Conservation (phyloP, 2,113 vertebrate species). For the Ursus arctos region DNA sequence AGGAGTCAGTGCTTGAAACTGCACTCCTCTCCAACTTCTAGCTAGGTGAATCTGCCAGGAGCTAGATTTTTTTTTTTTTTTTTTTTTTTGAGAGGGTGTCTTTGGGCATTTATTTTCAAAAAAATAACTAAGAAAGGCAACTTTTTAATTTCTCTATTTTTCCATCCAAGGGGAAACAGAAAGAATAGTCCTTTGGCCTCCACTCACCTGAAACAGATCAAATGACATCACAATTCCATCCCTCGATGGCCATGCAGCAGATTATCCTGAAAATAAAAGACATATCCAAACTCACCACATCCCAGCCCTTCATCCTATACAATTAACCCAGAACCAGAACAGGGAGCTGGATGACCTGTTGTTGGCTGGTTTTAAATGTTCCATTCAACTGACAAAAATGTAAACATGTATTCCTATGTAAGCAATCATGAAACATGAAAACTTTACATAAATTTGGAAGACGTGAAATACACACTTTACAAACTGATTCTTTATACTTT, state of each 20-base stretch:
- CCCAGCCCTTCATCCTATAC: background rate
- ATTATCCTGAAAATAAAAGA: background rate
- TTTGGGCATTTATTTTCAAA: background rate
- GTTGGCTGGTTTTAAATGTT: background rate
- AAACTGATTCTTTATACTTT: background rate
- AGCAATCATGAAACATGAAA: background rate
- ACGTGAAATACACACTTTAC: background rate
- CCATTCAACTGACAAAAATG: background rate
- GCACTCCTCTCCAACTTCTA: background rate
- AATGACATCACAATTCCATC: background rate
- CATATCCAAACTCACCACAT: background rate
- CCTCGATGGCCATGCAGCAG: background rate
- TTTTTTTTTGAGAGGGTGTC: background rate
- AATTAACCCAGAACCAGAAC: background rate
- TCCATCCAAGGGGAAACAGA: background rate
- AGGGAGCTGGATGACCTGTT: background rate
- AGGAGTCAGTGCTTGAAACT: background rate
- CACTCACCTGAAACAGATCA: constrained; percentile 45
- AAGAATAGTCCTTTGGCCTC: background rate
- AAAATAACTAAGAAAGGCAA: background rate
- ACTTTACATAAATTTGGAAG: background rate
- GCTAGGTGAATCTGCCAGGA: background rate
- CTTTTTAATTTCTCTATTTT: background rate
- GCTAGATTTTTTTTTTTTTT: background rate
- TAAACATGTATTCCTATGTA: background rate